Percentiles rank a stretch among this genome's conserved stretches.
Conservation (phyloP, 1,140 invertebrate genomes). For the Aphaenogaster ashmeadi region DNA sequence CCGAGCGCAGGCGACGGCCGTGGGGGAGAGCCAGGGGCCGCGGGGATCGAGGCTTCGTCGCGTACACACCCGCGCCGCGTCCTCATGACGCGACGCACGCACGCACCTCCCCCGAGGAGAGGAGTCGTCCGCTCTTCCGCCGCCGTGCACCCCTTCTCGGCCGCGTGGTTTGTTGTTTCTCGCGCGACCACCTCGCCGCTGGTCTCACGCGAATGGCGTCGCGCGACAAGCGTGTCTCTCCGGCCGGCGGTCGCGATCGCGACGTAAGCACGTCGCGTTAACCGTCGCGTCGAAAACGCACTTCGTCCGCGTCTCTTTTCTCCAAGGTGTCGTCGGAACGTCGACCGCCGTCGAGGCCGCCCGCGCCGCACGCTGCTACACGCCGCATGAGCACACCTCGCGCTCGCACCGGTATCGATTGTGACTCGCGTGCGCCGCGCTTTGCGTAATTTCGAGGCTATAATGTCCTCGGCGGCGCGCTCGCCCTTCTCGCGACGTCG, state of each 20-base stretch:
- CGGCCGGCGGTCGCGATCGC: background rate
- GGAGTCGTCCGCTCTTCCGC: background rate
- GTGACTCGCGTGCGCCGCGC: conserved; percentile 48
- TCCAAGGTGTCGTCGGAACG: conserved; percentile 6
- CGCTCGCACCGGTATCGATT: conserved; percentile 57
- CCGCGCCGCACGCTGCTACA: conserved; percentile 21
- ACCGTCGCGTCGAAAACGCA: conserved; percentile 5
- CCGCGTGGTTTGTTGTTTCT: conserved; percentile 38
- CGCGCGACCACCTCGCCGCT: conserved; percentile 40
- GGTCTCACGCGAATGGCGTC: conserved; percentile 30
- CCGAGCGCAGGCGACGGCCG: conserved; percentile 36
- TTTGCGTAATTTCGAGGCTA: conserved; percentile 66
- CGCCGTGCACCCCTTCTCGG: background rate
- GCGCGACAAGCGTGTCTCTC: background rate
- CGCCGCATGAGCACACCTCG: background rate
- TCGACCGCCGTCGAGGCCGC: conserved; percentile 19
- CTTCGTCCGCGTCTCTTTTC: conserved; percentile 8
- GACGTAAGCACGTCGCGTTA: background rate
- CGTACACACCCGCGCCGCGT: conserved; percentile 8
- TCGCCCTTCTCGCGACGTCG: conserved; percentile 43
- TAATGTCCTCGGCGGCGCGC: conserved; percentile 53
- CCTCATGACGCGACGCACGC: conserved; percentile 54
- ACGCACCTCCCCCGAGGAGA: conserved; percentile 50
- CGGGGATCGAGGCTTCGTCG: background rate
- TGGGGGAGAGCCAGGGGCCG: background rate